Evolutionary conservation across 1,140 invertebrate species (phyloP).

Genomic region (Anagrus nilaparvatae): DNA sequence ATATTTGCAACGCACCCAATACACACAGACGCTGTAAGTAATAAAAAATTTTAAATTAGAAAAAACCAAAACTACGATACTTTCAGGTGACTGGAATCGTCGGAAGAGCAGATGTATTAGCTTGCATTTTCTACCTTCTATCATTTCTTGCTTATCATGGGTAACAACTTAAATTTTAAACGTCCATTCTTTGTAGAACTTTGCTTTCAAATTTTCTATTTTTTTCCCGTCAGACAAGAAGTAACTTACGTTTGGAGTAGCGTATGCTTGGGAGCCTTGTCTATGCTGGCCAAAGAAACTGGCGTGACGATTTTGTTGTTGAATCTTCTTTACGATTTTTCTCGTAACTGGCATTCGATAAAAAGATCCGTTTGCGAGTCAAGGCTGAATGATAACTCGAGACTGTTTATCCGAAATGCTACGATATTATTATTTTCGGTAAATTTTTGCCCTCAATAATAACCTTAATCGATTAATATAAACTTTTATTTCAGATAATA

Average conservation of each 20-base stretch:
- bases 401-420: slow-evolving; percentile 47
- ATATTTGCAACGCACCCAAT: slow-evolving; percentile 84
- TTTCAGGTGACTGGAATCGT: slow-evolving; percentile 72
- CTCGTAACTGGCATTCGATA: slow-evolving; percentile 56
- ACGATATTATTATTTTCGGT: slow-evolving; percentile 52
- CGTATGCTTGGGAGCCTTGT: slow-evolving; percentile 57
- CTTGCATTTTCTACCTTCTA: slow-evolving; percentile 71
- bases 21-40: slow-evolving; percentile 77
- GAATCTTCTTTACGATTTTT: slow-evolving; percentile 63
- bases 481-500: slow-evolving; percentile 41
- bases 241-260: slow-evolving; percentile 51
- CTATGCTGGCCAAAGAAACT: slow-evolving; percentile 87
- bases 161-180: slow-evolving; percentile 53
- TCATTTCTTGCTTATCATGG: slow-evolving; percentile 71
- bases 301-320: slow-evolving; percentile 74
- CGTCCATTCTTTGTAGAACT: too few relatives aligned
- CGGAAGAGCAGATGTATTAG: slow-evolving; percentile 73
- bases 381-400: slow-evolving; percentile 49
- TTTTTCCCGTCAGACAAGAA: slow-evolving; percentile 31
- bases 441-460: slow-evolving; percentile 31
- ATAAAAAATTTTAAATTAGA: neutral
- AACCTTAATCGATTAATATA: slow-evolving; percentile 2
- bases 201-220: too few relatives aligned
- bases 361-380: slow-evolving; percentile 51
- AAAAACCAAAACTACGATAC: slow-evolving; percentile 4